A percentile compares a stretch with the other conserved stretches of the same genome.
Conservation (phyloP, 1,140 invertebrate genomes). For the Drosophila sturtevanti region DNA sequence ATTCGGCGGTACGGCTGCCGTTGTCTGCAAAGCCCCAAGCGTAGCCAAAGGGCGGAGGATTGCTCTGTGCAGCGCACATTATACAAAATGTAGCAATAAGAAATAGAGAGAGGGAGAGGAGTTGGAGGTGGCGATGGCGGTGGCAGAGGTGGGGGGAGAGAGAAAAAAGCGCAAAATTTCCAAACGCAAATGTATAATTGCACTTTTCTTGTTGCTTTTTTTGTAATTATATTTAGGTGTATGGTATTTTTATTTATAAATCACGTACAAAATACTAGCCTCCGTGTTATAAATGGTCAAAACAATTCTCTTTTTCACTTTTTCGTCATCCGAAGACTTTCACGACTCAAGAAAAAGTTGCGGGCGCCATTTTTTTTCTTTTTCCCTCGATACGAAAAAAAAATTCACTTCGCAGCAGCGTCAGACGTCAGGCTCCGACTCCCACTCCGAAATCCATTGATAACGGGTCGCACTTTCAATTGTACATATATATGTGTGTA, state of each 20-base stretch:
- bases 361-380: constrained; percentile 80
- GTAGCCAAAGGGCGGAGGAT: constrained; percentile 81
- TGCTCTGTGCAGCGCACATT: constrained; percentile 83
- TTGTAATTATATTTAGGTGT: constrained; percentile 66
- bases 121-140: constrained; percentile 16
- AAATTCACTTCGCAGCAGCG: constrained; percentile 69
- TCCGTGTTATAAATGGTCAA: constrained; percentile 52
- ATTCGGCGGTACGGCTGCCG: constrained; percentile 73
- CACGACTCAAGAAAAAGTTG: constrained; percentile 78
- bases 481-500: constrained; percentile 37
- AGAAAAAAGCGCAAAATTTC: constrained; percentile 81
- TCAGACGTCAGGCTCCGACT: constrained; percentile 36
- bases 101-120: constrained; percentile 37
- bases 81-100: constrained; percentile 55
- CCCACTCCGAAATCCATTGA: constrained; percentile 55
- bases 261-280: constrained; percentile 80
- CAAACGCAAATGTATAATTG: constrained; percentile 79
- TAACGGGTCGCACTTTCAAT: constrained; percentile 58
- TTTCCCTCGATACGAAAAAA: constrained; percentile 56
- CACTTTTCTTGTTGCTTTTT: constrained; percentile 77
- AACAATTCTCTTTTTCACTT: constrained; percentile 41
- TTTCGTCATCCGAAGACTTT: constrained; percentile 52
- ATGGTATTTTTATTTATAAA: constrained; percentile 70
- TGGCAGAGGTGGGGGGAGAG: constrained; percentile 55
- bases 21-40: constrained; percentile 82